Percentiles rank a stretch among this genome's conserved stretches.
Conservation (phyloP, 2,113 vertebrate genomes). For the Orycteropus afer region DNA sequence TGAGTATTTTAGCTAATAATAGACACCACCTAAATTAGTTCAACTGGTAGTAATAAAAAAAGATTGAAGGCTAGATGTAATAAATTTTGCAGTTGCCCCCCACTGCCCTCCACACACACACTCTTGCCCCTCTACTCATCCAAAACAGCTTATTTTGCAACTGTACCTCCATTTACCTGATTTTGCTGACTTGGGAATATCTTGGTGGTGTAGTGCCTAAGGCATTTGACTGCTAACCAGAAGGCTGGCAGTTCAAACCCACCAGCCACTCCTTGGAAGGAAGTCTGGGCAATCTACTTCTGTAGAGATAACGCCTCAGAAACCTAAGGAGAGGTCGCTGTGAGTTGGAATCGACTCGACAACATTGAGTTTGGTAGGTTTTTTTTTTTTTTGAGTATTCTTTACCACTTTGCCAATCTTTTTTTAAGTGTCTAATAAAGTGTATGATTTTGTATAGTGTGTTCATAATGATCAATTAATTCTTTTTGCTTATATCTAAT, state of each 20-base stretch:
- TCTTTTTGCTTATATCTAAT: background rate
- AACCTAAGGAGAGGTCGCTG: no score
- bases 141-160: slow-evolving; percentile 1
- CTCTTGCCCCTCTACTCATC: background rate
- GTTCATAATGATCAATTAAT: background rate
- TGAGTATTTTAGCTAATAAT: slow-evolving; percentile 39
- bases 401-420: background rate
- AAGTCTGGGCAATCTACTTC: no score
- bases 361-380: no score
- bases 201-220: no score
- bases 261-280: no score
- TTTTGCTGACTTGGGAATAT: background rate
- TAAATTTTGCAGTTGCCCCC: background rate
- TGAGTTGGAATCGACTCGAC: no score
- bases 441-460: background rate
- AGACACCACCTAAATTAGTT: slow-evolving; percentile 41
- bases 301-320: no score
- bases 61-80: background rate
- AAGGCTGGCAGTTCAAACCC: no score
- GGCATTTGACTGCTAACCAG: no score
- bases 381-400: no score
- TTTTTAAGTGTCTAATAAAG: slow-evolving; percentile 15
- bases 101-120: background rate
- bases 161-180: background rate
- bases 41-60: background rate